Conservation (phyloP, 2,888 invertebrate species). For the Cephus pygmeus region DNA sequence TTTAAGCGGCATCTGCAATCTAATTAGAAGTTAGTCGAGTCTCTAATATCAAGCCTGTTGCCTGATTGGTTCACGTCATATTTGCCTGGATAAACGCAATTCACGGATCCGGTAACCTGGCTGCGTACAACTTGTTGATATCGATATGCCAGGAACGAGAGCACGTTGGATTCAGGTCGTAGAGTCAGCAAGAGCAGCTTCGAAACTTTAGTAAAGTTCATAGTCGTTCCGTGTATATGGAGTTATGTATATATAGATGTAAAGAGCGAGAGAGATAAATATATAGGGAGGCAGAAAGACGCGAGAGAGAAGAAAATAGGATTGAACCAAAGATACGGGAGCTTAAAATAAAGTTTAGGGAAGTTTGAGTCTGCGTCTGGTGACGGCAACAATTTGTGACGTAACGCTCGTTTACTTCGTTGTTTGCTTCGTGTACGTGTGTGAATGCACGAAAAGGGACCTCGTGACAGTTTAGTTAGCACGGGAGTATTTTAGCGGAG, state of each 20-base stretch:
- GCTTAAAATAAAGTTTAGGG: neutral
- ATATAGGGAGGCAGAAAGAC: neutral
- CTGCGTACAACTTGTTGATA: slow-evolving; percentile 3
- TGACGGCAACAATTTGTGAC: neutral
- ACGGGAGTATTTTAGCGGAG: neutral
- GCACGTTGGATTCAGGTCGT: neutral
- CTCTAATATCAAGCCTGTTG: neutral
- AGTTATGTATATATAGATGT: neutral
- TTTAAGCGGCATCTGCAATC: neutral
- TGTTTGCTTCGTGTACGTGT: neutral
- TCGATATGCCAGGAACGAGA: neutral
- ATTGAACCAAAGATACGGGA: no score
- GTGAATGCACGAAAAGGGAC: neutral
- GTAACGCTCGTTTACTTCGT: neutral
- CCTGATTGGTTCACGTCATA: neutral
- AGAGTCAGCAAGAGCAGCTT: neutral
- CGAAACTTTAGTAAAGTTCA: neutral
- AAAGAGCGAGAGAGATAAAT: no score
- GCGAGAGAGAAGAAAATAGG: neutral
- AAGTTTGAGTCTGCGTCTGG: neutral
- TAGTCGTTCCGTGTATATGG: neutral
- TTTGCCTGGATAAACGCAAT: neutral
- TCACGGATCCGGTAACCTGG: neutral
- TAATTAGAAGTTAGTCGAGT: neutral
- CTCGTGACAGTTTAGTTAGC: neutral